Base-by-base conservation (phyloP, 2,113 vertebrate species). In the Odocoileus hemionus region DNA sequence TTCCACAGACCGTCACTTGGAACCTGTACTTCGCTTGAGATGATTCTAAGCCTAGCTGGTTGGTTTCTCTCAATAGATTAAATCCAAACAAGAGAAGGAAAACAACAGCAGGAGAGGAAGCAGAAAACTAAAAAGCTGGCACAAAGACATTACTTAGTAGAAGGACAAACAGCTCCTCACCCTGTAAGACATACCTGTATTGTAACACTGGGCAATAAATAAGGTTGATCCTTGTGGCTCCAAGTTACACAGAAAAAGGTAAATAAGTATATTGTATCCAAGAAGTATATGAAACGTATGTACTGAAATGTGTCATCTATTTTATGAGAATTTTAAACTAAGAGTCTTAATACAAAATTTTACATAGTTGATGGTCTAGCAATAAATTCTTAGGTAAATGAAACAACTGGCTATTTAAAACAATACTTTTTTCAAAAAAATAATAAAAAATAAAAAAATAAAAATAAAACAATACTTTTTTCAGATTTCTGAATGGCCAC, bases 261-360 rank as follows among this genome's bases (percentile, higher is more conserved):
- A 60, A 85, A 19, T 60, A 47, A 30, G 61, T 21, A 17, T 19
- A 30, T 25, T 82, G 43, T 17, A 83, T 57, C 39, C 30, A 94
- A 45, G 55, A 89, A 79, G 70, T 16, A 45, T 16, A 1, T 78
- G 50, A 79, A 90, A 88, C 55, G 8, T 30, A 74, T 39, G 30
- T 26, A 30, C 5, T 15, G 11, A 93, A 47, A 30, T 16, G 50
- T 17, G 36, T 3, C 58, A 39, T 64, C 43, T 95, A 52, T 86
- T 97, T 78, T 79, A 54, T 45, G 50, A n/a, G 33, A 79, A 91
- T 91, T 80, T 90, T 78, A 50, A 93, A 47, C 33, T n/a, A 76
- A 61, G 45, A 79, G 57, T 54, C 90, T 93, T 88, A 91, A 87
- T 76, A 89, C 80, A 26, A 92, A 85, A 95, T 52, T 87, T 97